Base-by-base conservation (phyloP, 1,140 invertebrate species). In the Drosophila teissieri region DNA sequence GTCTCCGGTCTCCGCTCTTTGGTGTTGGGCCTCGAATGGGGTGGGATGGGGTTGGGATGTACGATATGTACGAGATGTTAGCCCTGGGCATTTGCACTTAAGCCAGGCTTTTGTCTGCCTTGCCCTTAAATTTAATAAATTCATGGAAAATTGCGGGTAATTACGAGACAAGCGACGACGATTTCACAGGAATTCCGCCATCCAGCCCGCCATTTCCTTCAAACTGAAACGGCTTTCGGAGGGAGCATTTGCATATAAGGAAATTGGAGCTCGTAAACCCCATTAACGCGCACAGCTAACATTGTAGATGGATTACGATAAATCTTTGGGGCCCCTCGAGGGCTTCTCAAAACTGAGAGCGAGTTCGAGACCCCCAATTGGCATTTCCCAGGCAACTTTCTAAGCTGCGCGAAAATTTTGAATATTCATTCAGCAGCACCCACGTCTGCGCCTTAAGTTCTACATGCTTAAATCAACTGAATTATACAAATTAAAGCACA, bases 121-220 rank as follows among this genome's bases (percentile, higher is more conserved):
- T 37, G 56, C 58, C 45, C 48, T 65, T 68, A 52, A 68, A 65
- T 75, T 63, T 84, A 89, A 88, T 88, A 89, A 89, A 90, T 89
- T 90, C 84, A 89, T 75, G 80, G 85, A 84, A 89, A 89, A 89
- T 89, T 89, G 84, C 69, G 48, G 61, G 65, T 90, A 89, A 89
- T 89, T 90, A 89, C 76, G 73, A 58, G 57, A 79, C 74, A 72
- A 78, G 72, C 80, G 77, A 78, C 67, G 85, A 90, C 77, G 62
- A 90, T 89, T 88, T 89, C 84, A 73, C 80, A 84, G 75, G 84
- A 89, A 89, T 73, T 89, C 57, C 62, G 22, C 24, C 11, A n/a
- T 44, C 44, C 56, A 44, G 34, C 56, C 42, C 36, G 14, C 15
- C 36, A 42, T 67, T 56, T 39, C 22, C 53, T 19, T 22, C 54